These are phyloP conservation scores for Parelbella ahira DNA, from an alignment of 2,888 invertebrate genomes.

Conservation along the genomic window DNA sequence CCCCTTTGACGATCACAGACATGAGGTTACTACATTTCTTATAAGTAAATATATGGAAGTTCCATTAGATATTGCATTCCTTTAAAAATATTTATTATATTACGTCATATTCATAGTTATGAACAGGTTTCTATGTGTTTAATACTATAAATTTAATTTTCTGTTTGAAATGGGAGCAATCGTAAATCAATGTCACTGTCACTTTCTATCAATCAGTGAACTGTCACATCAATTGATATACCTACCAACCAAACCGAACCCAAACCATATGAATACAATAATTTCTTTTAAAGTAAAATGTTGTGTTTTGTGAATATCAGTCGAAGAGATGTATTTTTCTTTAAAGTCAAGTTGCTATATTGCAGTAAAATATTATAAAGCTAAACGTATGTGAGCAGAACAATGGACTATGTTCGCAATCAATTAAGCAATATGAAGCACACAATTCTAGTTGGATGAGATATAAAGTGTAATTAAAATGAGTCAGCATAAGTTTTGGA, in stretches of 20 bases:
- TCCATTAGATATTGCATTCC: too few species aligned
- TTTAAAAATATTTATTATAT: too few species aligned
- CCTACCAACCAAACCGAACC: conserved; percentile 3
- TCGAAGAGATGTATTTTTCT: not conserved
- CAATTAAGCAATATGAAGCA: conserved; percentile 16
- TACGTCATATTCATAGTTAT: too few species aligned
- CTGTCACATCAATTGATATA: conserved; percentile 14
- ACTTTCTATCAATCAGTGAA: conserved; percentile 1
- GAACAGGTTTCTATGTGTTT: too few species aligned
- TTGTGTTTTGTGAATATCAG: conserved; percentile 1
- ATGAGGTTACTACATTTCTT: too few species aligned
- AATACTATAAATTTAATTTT: too few species aligned
- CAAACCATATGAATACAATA: conserved; percentile 11
- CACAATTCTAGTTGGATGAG: conserved; percentile 23
- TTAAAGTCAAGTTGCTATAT: not conserved
- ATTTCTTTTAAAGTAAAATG: not conserved
- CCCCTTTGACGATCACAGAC: too few species aligned
- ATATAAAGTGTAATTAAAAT: conserved; percentile 55
- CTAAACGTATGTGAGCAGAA: conserved; percentile 2
- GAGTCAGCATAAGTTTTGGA: conserved; percentile 76
- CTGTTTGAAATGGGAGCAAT: too few species aligned
- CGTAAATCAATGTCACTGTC: conserved; percentile 15
- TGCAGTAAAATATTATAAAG: not conserved
- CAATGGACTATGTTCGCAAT: conserved; percentile 15
- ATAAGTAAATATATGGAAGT: too few species aligned